A percentile compares a stretch with the other conserved stretches of the same genome.
Conservation (phyloP, 2,113 vertebrate genomes). For the Petroica traversi region DNA sequence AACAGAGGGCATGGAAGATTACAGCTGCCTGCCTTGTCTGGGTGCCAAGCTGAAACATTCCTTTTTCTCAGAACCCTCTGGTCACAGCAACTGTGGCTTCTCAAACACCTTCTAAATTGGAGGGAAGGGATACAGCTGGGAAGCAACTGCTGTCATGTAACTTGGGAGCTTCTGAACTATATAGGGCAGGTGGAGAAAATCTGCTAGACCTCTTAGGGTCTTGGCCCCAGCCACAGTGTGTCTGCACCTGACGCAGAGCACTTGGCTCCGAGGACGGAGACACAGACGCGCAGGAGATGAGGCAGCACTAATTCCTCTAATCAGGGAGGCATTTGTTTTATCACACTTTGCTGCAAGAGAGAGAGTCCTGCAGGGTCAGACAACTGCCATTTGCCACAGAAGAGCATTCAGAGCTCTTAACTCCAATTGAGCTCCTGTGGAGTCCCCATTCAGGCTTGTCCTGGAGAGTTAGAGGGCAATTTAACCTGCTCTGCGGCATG, state of each 20-base stretch:
- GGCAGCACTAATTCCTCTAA: conserved; percentile 34
- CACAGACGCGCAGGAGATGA: not conserved
- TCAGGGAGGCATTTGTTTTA: conserved; percentile 25
- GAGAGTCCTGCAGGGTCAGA: not conserved
- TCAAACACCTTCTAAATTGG: not conserved
- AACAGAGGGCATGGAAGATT: not conserved
- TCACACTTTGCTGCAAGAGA: conserved; percentile 4
- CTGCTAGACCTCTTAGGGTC: not conserved
- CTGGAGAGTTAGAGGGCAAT: conserved; percentile 23
- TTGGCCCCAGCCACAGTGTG: not conserved
- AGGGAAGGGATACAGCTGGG: not conserved
- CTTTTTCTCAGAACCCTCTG: not conserved
- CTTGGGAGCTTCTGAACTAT: not conserved
- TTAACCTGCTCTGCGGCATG: not conserved
- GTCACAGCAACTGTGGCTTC: not conserved
- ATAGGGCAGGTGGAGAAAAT: not conserved
- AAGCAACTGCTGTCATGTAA: not conserved
- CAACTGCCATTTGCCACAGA: conserved; percentile 16
- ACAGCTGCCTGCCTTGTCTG: not conserved
- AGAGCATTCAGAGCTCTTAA: conserved; percentile 50
- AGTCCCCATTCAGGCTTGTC: conserved; percentile 42
- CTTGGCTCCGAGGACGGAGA: not conserved
- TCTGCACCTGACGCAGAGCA: not conserved
- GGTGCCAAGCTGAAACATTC: not conserved
- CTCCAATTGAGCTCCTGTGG: conserved; percentile 38